A percentile compares a stretch with the other conserved stretches of the same genome.
phyloP scores from a whole-genome alignment of 2,113 vertebrate species.

The Himantopus leucocephalus region DNA sequence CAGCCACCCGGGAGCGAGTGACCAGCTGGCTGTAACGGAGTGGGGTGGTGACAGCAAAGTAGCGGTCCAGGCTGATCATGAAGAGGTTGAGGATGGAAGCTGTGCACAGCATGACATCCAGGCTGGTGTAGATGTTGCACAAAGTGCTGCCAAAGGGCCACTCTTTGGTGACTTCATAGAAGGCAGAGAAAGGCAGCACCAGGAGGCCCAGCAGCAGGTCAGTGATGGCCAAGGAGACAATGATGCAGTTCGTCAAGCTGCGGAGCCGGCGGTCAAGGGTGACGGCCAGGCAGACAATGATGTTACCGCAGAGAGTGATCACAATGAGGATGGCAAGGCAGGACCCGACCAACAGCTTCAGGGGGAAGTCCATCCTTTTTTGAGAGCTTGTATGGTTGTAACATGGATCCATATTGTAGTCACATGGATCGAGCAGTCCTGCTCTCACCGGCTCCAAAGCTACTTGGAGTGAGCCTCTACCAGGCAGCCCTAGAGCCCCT shows the following conservation, averaged over 20 bases:
- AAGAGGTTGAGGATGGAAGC: conserved; percentile 96
- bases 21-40: conserved; percentile 86
- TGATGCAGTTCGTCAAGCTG: conserved; percentile 92
- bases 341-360: conserved; percentile 72
- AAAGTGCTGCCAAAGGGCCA: conserved; percentile 84
- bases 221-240: conserved; percentile 89
- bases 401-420: conserved; percentile 36
- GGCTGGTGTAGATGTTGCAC: conserved; percentile 91
- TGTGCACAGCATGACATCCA: conserved; percentile 96
- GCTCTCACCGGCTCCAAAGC: not conserved
- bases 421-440: not conserved
- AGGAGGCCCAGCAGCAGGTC: conserved; percentile 90
- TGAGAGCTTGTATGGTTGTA: conserved; percentile 28
- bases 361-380: not conserved
- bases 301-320: conserved; percentile 86
- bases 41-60: conserved; percentile 88
- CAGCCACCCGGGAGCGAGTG: conserved; percentile 76
- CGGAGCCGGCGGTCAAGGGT: conserved; percentile 85
- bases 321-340: conserved; percentile 79
- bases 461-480: not conserved
- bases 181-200: conserved; percentile 93
- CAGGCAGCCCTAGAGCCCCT: not conserved
- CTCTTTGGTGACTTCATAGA: conserved; percentile 75
- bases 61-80: conserved; percentile 93
- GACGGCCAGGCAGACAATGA: conserved; percentile 91